Evolutionary conservation across 2,797 vertebrate species (phyloP).

Genomic region (Pipistrellus pipistrellus): DNA sequence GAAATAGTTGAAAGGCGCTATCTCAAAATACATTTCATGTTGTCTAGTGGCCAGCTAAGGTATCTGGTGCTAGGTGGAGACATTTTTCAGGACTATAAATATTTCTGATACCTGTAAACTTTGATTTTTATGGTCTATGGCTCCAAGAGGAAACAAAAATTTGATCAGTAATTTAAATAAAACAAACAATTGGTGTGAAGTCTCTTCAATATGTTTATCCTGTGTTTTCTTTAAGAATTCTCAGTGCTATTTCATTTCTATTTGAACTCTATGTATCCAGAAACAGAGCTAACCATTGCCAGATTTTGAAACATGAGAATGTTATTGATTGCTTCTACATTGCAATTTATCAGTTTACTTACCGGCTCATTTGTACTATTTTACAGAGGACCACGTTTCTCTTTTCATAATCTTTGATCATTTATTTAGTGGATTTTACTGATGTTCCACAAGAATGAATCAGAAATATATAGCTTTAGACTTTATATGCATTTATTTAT

Average conservation of each 20-base stretch:
- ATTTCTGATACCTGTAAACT: not conserved
- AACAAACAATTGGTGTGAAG: not conserved
- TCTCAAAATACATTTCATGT: not conserved
- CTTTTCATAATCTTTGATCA: not conserved
- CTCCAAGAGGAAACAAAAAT: constrained; percentile 46
- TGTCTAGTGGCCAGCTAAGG: not conserved
- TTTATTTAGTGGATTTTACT: not conserved
- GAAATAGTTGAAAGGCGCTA: not conserved
- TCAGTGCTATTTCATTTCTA: not conserved
- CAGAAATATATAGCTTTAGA: not conserved
- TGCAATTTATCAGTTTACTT: not conserved
- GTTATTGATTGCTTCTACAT: not conserved
- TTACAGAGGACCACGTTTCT: not conserved
- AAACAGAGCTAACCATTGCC: not conserved
- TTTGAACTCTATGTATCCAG: not conserved
- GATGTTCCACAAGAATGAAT: not conserved
- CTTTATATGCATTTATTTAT: not conserved
- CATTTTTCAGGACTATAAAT: constrained; percentile 10
- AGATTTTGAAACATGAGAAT: constrained; percentile 29
- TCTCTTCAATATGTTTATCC: constrained; percentile 25
- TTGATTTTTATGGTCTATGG: constrained; percentile 12
- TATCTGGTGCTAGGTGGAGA: not conserved
- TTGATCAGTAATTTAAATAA: constrained; percentile 7
- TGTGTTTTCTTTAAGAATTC: not conserved
- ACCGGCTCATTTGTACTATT: not conserved